These are phyloP conservation scores for Actinia equina DNA, from an alignment of 64 coral and sea anemone species.

Conservation along the genomic window DNA sequence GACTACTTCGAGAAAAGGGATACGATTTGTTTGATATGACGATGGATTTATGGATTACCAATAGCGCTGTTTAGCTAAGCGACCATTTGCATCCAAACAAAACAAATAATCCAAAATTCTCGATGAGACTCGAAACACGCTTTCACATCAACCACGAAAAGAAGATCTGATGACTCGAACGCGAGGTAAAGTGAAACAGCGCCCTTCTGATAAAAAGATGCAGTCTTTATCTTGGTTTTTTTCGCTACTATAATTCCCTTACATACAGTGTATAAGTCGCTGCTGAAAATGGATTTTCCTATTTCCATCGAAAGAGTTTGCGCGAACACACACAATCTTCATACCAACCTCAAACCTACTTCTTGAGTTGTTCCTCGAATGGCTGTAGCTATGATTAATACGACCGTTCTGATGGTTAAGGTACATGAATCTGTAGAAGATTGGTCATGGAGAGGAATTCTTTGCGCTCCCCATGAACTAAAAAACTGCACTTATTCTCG, in stretches of 20 bases:
- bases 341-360: constrained; percentile 83
- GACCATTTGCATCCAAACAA: constrained; percentile 34
- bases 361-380: constrained; percentile 84
- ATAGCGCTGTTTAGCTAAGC: constrained; percentile 5
- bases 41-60: background rate
- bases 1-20: background rate
- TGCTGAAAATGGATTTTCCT: constrained; percentile 14
- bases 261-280: background rate
- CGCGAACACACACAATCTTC: background rate
- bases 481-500: constrained; percentile 12
- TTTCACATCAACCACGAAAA: background rate
- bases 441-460: background rate
- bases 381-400: constrained; percentile 75
- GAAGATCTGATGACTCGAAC: background rate
- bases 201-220: background rate
- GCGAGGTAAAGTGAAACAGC: background rate
- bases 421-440: constrained; percentile 85
- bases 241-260: background rate
- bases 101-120: background rate
- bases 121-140: background rate
- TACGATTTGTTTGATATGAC: background rate
- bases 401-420: constrained; percentile 78
- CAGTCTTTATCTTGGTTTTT: background rate
- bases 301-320: background rate
- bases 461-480: constrained; percentile 1